A percentile compares a stretch with the other conserved stretches of the same genome.
Conservation (phyloP, 2,113 vertebrate species). For the Stegastes partitus region DNA sequence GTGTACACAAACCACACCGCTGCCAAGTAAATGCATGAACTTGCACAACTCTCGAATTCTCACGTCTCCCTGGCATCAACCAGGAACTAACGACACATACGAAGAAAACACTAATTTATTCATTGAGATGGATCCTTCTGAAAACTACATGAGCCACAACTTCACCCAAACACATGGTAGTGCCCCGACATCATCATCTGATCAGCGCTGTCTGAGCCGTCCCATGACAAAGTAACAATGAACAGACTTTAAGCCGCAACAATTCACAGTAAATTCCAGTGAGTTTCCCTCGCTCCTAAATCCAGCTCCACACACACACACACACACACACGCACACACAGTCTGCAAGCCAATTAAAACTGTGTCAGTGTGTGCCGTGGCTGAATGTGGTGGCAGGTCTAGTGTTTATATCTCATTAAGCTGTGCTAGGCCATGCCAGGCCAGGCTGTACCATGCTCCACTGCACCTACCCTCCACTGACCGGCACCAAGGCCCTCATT, state of each 20-base stretch:
- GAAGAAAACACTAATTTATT: background rate
- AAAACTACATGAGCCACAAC: background rate
- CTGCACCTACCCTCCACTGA: slow-evolving; percentile 47
- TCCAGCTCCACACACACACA: slow-evolving; percentile 19
- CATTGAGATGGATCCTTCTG: background rate
- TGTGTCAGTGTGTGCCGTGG: slow-evolving; percentile 66
- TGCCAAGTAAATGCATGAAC: no score
- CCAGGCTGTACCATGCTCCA: slow-evolving; percentile 63
- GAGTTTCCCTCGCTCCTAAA: slow-evolving; percentile 15
- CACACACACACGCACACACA: slow-evolving; percentile 18
- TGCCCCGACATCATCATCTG: slow-evolving; percentile 11
- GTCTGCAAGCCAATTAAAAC: slow-evolving; percentile 68
- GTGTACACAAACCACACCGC: background rate
- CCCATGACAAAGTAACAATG: background rate
- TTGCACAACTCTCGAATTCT: background rate
- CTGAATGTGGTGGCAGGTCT: slow-evolving; percentile 66
- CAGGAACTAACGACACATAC: no score
- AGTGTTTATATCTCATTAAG: slow-evolving; percentile 79
- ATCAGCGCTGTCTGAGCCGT: slow-evolving; percentile 8
- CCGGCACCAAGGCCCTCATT: slow-evolving; percentile 66
- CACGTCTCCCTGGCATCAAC: no score
- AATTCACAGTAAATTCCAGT: slow-evolving; percentile 22
- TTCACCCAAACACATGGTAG: background rate
- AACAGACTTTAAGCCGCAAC: slow-evolving; percentile 35
- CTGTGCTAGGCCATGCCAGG: slow-evolving; percentile 70